Percentiles rank a stretch among this genome's conserved stretches.
phyloP scores from a whole-genome alignment of 2,113 vertebrate species.

The Gnathonemus echidnorhynchus region DNA sequence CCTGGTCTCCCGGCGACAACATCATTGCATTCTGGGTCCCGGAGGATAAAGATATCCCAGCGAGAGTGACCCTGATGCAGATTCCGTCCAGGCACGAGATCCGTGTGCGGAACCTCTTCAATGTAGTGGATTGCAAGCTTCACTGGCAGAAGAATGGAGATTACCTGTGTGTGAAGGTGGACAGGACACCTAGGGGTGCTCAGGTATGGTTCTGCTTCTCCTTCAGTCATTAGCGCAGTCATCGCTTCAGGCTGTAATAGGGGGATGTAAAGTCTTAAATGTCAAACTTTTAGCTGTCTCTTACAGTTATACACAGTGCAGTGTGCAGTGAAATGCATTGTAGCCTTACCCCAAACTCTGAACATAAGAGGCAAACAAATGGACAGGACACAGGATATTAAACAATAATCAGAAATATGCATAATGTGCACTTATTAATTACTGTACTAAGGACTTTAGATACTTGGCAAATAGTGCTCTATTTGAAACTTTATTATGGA shows the following conservation, averaged over 20 bases:
- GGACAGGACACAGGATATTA: neutral
- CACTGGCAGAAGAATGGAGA: slow-evolving; percentile 98
- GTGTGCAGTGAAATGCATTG: neutral
- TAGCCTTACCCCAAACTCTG: neutral
- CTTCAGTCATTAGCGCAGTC: neutral
- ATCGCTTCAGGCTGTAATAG: neutral
- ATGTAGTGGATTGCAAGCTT: slow-evolving; percentile 93
- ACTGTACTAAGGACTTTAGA: too few species aligned
- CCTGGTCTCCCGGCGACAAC: slow-evolving; percentile 96
- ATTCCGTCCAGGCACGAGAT: slow-evolving; percentile 91
- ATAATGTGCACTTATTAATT: neutral
- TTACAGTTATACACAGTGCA: neutral
- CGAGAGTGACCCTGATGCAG: slow-evolving; percentile 96
- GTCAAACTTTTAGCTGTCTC: neutral
- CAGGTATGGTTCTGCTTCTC: slow-evolving; percentile 58
- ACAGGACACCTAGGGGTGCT: slow-evolving; percentile 91
- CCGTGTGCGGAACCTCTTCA: slow-evolving; percentile 90
- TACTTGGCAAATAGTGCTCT: too few species aligned
- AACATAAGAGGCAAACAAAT: neutral
- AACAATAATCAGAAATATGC: neutral
- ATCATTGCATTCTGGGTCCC: slow-evolving; percentile 98
- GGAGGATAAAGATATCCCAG: slow-evolving; percentile 97
- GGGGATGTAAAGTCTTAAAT: neutral
- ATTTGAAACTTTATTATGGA: too few species aligned
- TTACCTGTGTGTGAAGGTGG: slow-evolving; percentile 94